Percentiles rank a stretch among this genome's conserved stretches.
phyloP scores from a whole-genome alignment of 2,797 vertebrate species.

The Myotis findleyi region DNA sequence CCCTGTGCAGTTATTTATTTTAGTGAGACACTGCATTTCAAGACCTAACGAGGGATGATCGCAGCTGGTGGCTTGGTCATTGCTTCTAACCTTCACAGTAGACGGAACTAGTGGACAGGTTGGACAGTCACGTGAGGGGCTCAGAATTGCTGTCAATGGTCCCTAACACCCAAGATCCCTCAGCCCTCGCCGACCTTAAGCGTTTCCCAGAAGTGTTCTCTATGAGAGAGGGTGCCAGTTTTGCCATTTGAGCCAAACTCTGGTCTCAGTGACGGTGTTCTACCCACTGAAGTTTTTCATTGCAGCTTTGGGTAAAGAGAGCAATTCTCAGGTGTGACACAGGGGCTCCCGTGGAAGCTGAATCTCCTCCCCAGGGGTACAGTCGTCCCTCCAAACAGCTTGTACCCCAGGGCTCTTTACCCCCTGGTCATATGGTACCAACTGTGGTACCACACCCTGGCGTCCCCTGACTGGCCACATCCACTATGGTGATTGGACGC shows the following conservation, averaged over 20 bases:
- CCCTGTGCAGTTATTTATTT: background rate
- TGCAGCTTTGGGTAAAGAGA: conserved; percentile 1
- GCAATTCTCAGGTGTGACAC: background rate
- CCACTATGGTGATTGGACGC: too few relatives aligned
- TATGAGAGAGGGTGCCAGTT: background rate
- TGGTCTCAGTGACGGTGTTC: background rate
- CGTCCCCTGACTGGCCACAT: background rate
- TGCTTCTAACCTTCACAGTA: background rate
- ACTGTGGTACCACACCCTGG: too few relatives aligned
- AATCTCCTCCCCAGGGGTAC: background rate
- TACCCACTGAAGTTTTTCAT: background rate
- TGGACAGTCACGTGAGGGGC: background rate
- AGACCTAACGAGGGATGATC: background rate
- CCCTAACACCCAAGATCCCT: background rate
- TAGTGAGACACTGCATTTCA: background rate
- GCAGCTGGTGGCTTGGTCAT: background rate
- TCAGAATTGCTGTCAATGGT: background rate
- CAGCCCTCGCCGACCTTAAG: background rate
- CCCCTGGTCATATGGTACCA: background rate
- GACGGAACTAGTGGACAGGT: background rate
- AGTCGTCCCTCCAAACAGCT: background rate
- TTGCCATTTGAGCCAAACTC: background rate
- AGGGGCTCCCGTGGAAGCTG: background rate
- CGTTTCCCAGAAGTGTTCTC: background rate
- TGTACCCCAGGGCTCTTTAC: background rate